phyloP scores from a whole-genome alignment of 2,113 vertebrate genomes.

The Regulus satrapa region DNA sequence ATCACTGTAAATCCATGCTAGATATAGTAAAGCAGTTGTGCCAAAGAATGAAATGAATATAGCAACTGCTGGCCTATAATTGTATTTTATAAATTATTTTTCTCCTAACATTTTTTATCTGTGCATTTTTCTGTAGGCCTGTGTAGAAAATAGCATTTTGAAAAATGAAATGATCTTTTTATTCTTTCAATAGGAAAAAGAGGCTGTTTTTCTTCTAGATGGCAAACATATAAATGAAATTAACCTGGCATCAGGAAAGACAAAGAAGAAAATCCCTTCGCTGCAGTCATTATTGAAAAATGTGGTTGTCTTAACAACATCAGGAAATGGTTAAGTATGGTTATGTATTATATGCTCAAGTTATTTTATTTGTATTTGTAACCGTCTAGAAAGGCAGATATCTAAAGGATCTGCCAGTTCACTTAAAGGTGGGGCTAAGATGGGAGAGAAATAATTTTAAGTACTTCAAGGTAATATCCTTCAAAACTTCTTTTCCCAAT shows the following conservation, averaged over 20 bases:
- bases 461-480: not conserved
- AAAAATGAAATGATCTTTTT: not conserved
- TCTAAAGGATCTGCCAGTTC: not conserved
- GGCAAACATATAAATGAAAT: constrained; percentile 87
- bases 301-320: constrained; percentile 79
- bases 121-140: not conserved
- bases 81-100: not conserved
- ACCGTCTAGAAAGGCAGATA: not conserved
- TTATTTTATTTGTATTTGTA: not conserved
- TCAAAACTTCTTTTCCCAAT: not conserved
- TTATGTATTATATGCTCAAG: not conserved
- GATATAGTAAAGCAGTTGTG: not conserved
- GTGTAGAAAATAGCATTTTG: not conserved
- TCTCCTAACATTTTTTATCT: not conserved
- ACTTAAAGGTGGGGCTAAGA: not conserved
- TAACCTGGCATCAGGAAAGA: constrained; percentile 84
- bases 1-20: not conserved
- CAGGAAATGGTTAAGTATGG: constrained; percentile 81
- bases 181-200: constrained; percentile 81
- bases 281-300: constrained; percentile 83
- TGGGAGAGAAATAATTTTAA: not conserved
- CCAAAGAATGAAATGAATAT: not conserved
- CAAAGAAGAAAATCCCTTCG: constrained; percentile 84
- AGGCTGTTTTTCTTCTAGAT: constrained; percentile 87
- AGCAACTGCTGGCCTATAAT: not conserved